A percentile compares a stretch with the other conserved stretches of the same genome.
Conservation (phyloP, 2,888 invertebrate genomes). For the Ceriagrion tenellum region DNA sequence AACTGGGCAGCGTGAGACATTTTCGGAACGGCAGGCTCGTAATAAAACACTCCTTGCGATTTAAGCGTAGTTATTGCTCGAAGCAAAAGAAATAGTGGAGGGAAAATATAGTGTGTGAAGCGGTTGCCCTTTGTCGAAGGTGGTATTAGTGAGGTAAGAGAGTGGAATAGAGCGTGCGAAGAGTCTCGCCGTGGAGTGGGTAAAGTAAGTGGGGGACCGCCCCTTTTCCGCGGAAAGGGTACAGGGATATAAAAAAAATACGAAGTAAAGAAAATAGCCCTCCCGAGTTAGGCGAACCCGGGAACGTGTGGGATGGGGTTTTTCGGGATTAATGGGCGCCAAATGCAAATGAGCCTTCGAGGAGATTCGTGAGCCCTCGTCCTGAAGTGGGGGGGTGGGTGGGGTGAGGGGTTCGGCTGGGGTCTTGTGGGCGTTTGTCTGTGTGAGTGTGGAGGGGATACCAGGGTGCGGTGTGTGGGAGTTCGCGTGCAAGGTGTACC, state of each 20-base stretch:
- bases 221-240: constrained; percentile 13
- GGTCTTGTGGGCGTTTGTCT: background rate
- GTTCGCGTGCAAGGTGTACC: constrained; percentile 20
- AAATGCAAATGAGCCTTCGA: constrained; percentile 50
- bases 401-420: background rate
- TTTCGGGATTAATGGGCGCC: constrained; percentile 50
- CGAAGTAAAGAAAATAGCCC: background rate
- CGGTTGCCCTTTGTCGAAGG: background rate
- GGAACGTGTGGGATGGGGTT: constrained; percentile 26
- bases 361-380: constrained; percentile 16
- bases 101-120: background rate
- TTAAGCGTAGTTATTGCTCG: background rate
- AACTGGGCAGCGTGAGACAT: background rate
- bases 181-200: background rate
- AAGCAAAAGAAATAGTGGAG: background rate
- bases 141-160: background rate
- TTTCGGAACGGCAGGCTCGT: background rate
- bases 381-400: too few relatives aligned
- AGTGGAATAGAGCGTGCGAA: background rate
- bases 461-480: background rate
- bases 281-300: background rate
- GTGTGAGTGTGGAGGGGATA: background rate
- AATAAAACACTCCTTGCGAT: background rate
- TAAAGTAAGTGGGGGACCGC: background rate
- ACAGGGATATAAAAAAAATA: background rate